phyloP scores from a whole-genome alignment of 2,888 invertebrate genomes.

The Tenthredo distinguenda region DNA sequence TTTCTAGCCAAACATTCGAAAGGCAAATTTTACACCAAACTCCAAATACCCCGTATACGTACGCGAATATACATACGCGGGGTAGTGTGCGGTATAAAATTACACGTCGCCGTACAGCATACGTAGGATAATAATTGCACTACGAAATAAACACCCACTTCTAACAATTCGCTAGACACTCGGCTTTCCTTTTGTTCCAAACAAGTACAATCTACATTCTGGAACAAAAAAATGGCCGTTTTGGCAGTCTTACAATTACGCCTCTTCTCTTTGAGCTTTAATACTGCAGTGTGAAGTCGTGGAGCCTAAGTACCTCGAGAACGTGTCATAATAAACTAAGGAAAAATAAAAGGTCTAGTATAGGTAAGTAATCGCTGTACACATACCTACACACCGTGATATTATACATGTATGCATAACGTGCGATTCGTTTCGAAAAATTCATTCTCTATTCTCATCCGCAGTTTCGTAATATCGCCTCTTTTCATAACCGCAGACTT shows the following conservation, averaged over 20 bases:
- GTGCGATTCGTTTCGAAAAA: background rate
- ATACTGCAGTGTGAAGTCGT: background rate
- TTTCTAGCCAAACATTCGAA: background rate
- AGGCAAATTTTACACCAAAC: background rate
- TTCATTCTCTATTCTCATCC: background rate
- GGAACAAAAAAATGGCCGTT: background rate
- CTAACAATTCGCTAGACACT: constrained; percentile 8
- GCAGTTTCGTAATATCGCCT: background rate
- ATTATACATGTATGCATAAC: no score
- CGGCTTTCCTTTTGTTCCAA: constrained; percentile 5
- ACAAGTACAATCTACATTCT: background rate
- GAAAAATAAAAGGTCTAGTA: background rate
- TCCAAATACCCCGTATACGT: background rate
- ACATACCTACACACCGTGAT: background rate
- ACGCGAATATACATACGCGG: background rate
- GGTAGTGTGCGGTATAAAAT: background rate
- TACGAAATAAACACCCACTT: constrained; percentile 21
- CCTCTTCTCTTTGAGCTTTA: background rate
- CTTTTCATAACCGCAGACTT: background rate
- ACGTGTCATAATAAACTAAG: background rate
- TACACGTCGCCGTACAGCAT: background rate
- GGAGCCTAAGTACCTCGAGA: background rate
- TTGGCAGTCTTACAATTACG: constrained; percentile 9
- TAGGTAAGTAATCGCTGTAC: background rate
- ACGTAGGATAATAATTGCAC: constrained; percentile 26